Evolutionary conservation across 2,113 vertebrate species (phyloP), one percentile per base, ranked within the genome.

Genomic region (Eulacestoma nigropectus): DNA sequence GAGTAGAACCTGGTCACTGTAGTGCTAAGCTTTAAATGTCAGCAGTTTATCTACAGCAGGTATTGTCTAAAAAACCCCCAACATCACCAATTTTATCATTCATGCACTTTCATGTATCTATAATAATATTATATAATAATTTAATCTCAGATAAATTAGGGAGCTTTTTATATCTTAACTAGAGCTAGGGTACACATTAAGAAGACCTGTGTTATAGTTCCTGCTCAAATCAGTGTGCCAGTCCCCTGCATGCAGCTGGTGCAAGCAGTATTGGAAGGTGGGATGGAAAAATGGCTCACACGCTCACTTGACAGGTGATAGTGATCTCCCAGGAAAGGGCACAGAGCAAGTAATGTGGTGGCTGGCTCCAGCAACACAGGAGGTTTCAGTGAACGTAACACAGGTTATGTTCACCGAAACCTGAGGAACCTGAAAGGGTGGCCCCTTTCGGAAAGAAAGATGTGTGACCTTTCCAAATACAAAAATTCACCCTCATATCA

Each of bases 241-340:
- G 42, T 50, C 21, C 49, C 50, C 65, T 59, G 52, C 42, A 13
- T 3, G 10, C 74, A 91, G 29, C 10, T 55, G 29, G 39, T 57
- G 55, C 27, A 77, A 81, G 64, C n/a, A 18, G 26, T 32, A 1
- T 7, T 33, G 42, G 42, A 85, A 83, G 57, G 39, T 19, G 35
- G 47, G 25, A 56, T 44, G 55, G 81, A 65, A 82, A 84, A 93
- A 64, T 1, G 4, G 23, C n/a, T 72, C 52, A 62, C 29, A 37
- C 0, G 0, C 17, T 80, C n/a, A 49, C 23, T 57, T 62, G 32
- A n/a, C 46, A 70, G 35, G 27, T 82, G 64, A 92, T 2, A 46
- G 20, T 20, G 56, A 87, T 64, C 44, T 68, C 69, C 26, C 21
- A 74, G 47, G 32, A 81, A 80, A 27, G 27, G 39, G 23, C 42